Evolutionary conservation across 2,797 vertebrate genomes (phyloP).

Genomic region (Rhinogobio ventralis): DNA sequence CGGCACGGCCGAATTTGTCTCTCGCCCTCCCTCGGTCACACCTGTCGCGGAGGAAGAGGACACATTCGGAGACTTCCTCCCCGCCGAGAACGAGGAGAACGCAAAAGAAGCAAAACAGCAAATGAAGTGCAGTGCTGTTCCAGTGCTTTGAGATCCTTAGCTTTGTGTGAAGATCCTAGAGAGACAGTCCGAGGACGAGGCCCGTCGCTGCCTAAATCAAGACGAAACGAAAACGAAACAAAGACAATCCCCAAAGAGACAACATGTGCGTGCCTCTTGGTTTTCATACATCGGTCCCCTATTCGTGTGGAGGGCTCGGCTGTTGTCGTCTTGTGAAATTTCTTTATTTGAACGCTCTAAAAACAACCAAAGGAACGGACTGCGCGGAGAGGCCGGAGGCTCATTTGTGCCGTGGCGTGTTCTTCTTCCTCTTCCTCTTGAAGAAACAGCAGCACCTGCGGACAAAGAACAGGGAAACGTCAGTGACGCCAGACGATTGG

Average conservation of each 20-base stretch:
- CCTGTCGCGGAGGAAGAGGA: constrained; percentile 33
- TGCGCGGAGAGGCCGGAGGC: constrained; percentile 56
- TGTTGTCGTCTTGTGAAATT: constrained; percentile 55
- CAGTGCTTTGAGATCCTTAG: constrained; percentile 73
- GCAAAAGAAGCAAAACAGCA: constrained; percentile 52
- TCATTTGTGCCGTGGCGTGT: constrained; percentile 96
- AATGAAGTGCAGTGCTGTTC: constrained; percentile 71
- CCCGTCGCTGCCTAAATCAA: constrained; percentile 41
- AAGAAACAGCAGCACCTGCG: constrained; percentile 99
- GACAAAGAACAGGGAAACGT: constrained; percentile 56
- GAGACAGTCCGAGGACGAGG: constrained; percentile 69
- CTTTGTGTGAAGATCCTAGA: constrained; percentile 68
- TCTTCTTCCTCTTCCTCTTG: constrained; percentile 99
- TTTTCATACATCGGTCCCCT: constrained; percentile 42
- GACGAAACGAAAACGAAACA: constrained; percentile 46
- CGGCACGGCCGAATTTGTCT: constrained; percentile 34
- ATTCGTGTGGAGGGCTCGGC: constrained; percentile 52
- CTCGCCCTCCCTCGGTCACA: background rate
- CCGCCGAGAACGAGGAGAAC: background rate
- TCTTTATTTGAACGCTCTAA: constrained; percentile 71
- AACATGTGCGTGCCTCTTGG: constrained; percentile 50
- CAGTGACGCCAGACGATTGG: background rate
- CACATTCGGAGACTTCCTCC: constrained; percentile 31
- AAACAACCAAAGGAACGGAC: constrained; percentile 69
- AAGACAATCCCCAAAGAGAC: constrained; percentile 48